Evolutionary conservation across 2,797 vertebrate species (phyloP).

Genomic region (Cyclura pinguis): DNA sequence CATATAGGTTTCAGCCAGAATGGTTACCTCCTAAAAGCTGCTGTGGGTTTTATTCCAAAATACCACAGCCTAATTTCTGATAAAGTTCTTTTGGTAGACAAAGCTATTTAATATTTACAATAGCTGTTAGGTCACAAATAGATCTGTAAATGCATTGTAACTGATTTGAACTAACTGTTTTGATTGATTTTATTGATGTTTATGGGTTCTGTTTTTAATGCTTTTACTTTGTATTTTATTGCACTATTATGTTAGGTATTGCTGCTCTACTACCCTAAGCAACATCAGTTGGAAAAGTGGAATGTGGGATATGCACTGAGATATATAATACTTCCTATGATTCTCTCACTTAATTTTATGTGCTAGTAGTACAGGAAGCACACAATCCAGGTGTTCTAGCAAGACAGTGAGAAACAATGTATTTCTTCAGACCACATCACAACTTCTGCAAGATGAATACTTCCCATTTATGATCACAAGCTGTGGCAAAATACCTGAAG

Average conservation of each 20-base stretch:
- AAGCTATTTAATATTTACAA: not conserved
- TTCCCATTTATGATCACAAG: not conserved
- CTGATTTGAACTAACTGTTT: not conserved
- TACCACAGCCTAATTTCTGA: not conserved
- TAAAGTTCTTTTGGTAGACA: not conserved
- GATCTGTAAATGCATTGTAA: not conserved
- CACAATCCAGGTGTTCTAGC: not conserved
- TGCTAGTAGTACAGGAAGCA: not conserved
- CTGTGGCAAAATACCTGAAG: not conserved
- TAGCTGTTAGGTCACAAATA: not conserved
- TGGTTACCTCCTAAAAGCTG: not conserved
- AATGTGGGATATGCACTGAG: not conserved
- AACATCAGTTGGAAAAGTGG: not conserved
- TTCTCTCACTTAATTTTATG: not conserved
- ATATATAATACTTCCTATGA: not conserved
- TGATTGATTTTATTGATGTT: not conserved
- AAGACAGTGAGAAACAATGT: not conserved
- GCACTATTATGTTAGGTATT: not conserved
- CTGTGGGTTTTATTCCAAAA: not conserved
- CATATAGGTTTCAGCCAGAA: constrained; percentile 21
- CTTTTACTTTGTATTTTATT: not conserved
- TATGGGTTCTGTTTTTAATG: not conserved
- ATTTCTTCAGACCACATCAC: not conserved
- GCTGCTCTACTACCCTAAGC: not conserved
- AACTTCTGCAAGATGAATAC: not conserved